These are phyloP conservation scores for Alca torda DNA, from an alignment of 2,797 vertebrate genomes.

Conservation along the genomic window DNA sequence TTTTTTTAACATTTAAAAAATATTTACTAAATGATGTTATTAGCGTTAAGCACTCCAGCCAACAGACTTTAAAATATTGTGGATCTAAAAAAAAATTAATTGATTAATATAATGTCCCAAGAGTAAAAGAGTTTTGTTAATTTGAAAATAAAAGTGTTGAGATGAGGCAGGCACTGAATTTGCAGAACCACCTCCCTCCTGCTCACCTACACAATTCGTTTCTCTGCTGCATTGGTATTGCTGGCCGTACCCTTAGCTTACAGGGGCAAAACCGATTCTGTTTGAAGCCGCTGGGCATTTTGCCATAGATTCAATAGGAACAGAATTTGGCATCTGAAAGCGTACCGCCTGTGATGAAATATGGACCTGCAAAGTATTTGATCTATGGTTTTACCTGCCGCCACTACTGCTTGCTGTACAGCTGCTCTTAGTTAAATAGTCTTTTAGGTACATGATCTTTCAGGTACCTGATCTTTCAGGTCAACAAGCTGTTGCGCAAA, in stretches of 20 bases:
- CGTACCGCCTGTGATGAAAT: not conserved
- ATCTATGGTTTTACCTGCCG: slow-evolving; percentile 21
- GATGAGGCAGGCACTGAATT: not conserved
- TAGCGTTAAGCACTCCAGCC: not conserved
- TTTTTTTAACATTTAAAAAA: not conserved
- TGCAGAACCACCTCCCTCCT: not conserved
- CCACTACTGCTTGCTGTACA: not conserved
- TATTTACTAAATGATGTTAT: not conserved
- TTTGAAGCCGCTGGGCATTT: slow-evolving; percentile 5
- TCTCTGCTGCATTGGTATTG: not conserved
- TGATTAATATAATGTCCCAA: not conserved
- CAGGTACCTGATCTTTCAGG: not conserved
- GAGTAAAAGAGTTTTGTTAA: not conserved
- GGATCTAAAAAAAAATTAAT: not conserved
- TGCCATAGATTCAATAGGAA: slow-evolving; percentile 30
- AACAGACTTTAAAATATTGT: not conserved
- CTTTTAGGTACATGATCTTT: slow-evolving; percentile 33
- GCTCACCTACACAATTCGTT: not conserved
- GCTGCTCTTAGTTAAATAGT: slow-evolving; percentile 15
- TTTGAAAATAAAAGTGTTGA: not conserved
- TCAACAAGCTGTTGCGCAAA: slow-evolving; percentile 22
- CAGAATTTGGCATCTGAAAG: not conserved
- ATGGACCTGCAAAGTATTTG: not conserved
- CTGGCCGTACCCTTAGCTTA: not conserved
- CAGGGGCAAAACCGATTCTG: slow-evolving; percentile 21